phyloP scores from a whole-genome alignment of 2,113 vertebrate genomes.

The Corydoras maculifer region DNA sequence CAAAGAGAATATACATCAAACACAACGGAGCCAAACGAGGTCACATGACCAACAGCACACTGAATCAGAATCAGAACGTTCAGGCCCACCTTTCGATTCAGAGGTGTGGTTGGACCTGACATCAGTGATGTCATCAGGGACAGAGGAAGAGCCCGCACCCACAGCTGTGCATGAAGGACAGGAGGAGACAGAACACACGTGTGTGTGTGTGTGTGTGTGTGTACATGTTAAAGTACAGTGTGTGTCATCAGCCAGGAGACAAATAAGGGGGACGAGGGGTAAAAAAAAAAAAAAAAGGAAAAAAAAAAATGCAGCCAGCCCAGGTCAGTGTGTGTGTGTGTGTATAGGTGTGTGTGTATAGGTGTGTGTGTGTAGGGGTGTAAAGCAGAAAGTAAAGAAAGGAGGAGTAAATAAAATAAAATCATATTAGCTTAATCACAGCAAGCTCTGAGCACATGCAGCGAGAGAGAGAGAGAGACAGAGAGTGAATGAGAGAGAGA shows the following conservation, averaged over 20 bases:
- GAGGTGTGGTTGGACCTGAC: constrained; percentile 58
- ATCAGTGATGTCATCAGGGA: constrained; percentile 62
- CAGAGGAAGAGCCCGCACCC: constrained; percentile 68
- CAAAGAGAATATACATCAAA: no score
- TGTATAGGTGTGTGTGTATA: constrained; percentile 6
- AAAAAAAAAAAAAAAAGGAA: neutral
- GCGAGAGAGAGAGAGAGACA: constrained; percentile 28
- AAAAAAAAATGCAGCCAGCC: constrained; percentile 1
- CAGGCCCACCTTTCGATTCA: constrained; percentile 51
- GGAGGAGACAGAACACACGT: constrained; percentile 24
- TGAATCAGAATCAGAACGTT: no score
- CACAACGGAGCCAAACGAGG: no score
- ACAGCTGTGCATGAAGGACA: constrained; percentile 60
- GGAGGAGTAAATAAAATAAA: constrained; percentile 36
- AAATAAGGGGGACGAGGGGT: neutral
- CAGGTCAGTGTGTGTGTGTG: constrained; percentile 1
- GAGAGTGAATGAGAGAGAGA: neutral
- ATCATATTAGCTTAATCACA: constrained; percentile 40
- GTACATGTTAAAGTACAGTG: constrained; percentile 11
- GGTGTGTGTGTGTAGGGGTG: neutral
- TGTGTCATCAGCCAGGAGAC: constrained; percentile 4
- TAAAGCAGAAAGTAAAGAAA: constrained; percentile 22
- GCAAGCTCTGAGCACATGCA: constrained; percentile 51
- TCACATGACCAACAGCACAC: no score
- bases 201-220: neutral